A percentile compares a stretch with the other conserved stretches of the same genome.
Evolutionary conservation across 2,113 vertebrate genomes (phyloP).

Genomic region (Petrocephalus zakoni): DNA sequence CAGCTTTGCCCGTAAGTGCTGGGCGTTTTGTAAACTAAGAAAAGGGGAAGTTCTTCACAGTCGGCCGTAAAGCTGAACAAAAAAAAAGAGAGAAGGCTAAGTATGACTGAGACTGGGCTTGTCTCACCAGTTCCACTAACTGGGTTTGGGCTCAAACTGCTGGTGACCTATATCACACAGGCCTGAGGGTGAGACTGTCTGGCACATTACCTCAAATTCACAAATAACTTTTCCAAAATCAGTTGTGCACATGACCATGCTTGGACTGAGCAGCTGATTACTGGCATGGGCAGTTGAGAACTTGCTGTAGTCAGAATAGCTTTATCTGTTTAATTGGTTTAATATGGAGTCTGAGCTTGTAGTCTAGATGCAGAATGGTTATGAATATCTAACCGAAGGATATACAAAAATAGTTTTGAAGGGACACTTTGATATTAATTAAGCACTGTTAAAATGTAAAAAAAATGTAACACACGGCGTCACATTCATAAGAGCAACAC

Average conservation of each 20-base stretch:
- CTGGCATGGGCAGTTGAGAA: not conserved
- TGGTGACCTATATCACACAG: not conserved
- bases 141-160: not conserved
- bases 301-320: not conserved
- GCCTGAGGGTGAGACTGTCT: not conserved
- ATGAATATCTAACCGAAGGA: not conserved
- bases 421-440: not conserved
- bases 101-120: too few species aligned
- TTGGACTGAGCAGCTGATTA: not conserved
- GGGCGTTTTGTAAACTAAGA: not conserved
- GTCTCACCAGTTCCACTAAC: not conserved
- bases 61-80: not conserved
- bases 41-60: constrained; percentile 11
- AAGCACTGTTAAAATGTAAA: not conserved
- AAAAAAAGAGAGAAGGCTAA: not conserved
- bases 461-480: not conserved
- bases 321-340: not conserved
- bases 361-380: not conserved
- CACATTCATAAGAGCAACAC: not conserved
- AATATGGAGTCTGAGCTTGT: not conserved
- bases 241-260: not conserved
- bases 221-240: not conserved
- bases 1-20: not conserved
- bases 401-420: not conserved
- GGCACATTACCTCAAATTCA: not conserved